Conservation (phyloP, 2,888 invertebrate genomes). For the Adineta ricciae region DNA sequence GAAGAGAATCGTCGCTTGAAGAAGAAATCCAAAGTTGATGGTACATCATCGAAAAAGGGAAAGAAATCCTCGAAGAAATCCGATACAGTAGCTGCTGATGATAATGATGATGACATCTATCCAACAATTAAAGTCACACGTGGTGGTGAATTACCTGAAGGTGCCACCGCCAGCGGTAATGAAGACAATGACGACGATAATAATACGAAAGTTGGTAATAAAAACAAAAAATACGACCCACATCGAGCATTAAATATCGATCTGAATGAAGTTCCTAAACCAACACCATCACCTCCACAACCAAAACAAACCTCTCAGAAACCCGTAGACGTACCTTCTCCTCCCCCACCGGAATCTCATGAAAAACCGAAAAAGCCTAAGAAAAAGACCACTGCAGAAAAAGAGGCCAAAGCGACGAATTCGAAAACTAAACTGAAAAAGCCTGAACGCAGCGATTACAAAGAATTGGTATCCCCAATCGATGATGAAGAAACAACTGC, state of each 20-base stretch:
- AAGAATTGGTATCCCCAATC: conserved; percentile 18
- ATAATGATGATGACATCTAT: conserved; percentile 39
- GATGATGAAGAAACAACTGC: not conserved
- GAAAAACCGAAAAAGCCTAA: not conserved
- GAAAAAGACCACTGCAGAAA: not conserved
- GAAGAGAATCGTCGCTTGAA: conserved; percentile 36
- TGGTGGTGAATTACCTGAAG: conserved; percentile 31
- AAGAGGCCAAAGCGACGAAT: not conserved
- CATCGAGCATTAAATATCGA: conserved; percentile 85
- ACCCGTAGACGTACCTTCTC: too few relatives aligned
- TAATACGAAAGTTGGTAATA: conserved; percentile 42
- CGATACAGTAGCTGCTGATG: conserved; percentile 34
- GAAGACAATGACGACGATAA: conserved; percentile 48
- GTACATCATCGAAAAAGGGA: not conserved
- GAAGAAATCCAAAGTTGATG: conserved; percentile 37
- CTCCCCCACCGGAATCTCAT: too few relatives aligned
- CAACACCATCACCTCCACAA: not conserved
- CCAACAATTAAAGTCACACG: conserved; percentile 58
- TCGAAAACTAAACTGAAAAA: not conserved
- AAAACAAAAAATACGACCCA: conserved; percentile 69
- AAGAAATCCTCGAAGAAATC: conserved; percentile 22
- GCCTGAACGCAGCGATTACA: not conserved
- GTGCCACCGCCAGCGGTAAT: conserved; percentile 64
- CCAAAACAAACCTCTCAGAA: too few relatives aligned
- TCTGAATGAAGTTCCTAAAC: conserved; percentile 62